Base-by-base conservation (phyloP, 1,140 invertebrate species). In the Tetragonula clypearis region DNA sequence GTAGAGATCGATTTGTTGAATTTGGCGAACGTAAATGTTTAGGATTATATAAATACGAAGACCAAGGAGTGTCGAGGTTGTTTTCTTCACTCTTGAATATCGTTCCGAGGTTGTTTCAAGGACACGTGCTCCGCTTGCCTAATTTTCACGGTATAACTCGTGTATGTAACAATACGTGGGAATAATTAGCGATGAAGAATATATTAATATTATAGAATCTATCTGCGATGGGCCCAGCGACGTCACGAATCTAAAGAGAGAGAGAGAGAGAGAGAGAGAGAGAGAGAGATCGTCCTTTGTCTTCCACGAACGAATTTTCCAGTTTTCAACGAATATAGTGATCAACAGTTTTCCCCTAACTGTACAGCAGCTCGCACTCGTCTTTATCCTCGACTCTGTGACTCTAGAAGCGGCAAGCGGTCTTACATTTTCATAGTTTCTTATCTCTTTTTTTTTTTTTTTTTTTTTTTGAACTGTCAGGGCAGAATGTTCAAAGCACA, bases 1-100 rank as follows among this genome's bases (percentile, higher is more conserved):
- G 65, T 66, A 66, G 26, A 30, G 79, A 80, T 89, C 76, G 41
- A 53, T 89, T 84, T 89, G 87, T 89, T 89, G 0, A 49, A 82
- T 84, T 79, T 86, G 77, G 81, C 87, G 79, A 79, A 35, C 17
- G 30, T 19, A 65, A 68, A 78, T 62, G 30, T 87, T n/a, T n/a
- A 90, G 72, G 72, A 87, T 85, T 90, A 65, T 90, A 88, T 35
- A 86, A 86, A 19, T 19, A 19, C 6, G 62, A 81, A 90, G 84
- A 72, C 79, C 86, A 90, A 88, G 89, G 84, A 86, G 88, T 82
- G 84, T 89, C 86, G 88, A 87, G 72, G 72, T 41, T 21, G 65
- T 85, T 56, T 56, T 4, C 35, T 82, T 72, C 66, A 72, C 71
- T 66, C 75, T 66, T 49, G 58, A 86, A 60, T 19, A 55, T 84